These are phyloP conservation scores for Nomada fucata DNA, from an alignment of 2,888 invertebrate species.

Conservation along the genomic window DNA sequence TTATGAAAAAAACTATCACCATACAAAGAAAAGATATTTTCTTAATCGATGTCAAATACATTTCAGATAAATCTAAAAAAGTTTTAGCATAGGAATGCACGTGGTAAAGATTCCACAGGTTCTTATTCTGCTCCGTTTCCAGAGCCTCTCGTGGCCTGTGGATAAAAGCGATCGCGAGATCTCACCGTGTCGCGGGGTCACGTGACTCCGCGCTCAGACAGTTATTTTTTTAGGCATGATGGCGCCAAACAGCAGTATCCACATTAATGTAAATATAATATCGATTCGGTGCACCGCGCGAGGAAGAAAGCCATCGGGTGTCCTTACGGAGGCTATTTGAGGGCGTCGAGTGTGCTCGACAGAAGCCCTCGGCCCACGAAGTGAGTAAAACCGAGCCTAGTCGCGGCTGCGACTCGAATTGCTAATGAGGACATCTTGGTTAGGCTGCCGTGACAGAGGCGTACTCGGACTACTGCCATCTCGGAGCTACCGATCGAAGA, in stretches of 20 bases:
- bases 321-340: slow-evolving; percentile 68
- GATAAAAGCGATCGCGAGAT: slow-evolving; percentile 69
- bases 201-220: slow-evolving; percentile 84
- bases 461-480: slow-evolving; percentile 63
- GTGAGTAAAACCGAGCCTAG: slow-evolving; percentile 80
- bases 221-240: slow-evolving; percentile 86
- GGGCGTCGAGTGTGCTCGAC: slow-evolving; percentile 67
- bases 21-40: not conserved
- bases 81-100: not conserved
- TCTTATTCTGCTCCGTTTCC: slow-evolving; percentile 49
- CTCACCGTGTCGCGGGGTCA: slow-evolving; percentile 83
- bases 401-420: slow-evolving; percentile 81
- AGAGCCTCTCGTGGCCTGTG: slow-evolving; percentile 24
- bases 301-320: slow-evolving; percentile 69
- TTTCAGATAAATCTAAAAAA: not conserved
- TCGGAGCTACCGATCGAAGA: slow-evolving; percentile 61
- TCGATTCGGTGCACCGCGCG: slow-evolving; percentile 77
- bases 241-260: slow-evolving; percentile 86
- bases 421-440: slow-evolving; percentile 86
- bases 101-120: slow-evolving; percentile 14
- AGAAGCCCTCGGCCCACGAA: slow-evolving; percentile 67
- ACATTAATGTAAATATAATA: slow-evolving; percentile 84
- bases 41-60: not conserved
- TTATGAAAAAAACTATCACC: not conserved
- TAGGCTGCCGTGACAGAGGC: slow-evolving; percentile 74